phyloP scores from a whole-genome alignment of 2,797 vertebrate species.

The Coregonus sp. region DNA sequence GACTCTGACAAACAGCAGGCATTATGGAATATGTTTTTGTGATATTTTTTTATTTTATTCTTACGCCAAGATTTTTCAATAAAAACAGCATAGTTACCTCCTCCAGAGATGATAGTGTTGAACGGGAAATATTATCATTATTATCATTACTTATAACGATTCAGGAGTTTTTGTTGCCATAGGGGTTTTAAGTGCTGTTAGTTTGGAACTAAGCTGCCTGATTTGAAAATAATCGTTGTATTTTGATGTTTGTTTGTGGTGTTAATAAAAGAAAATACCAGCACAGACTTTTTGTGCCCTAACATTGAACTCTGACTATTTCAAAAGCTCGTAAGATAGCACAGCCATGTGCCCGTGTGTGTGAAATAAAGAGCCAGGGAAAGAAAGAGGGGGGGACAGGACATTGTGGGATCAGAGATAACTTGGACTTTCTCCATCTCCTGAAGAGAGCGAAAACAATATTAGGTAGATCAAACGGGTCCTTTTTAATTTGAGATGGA shows the following conservation, averaged over 20 bases:
- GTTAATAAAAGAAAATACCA: slow-evolving; percentile 7
- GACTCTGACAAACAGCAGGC: slow-evolving; percentile 1
- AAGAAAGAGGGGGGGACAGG: slow-evolving; percentile 41
- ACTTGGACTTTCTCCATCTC: slow-evolving; percentile 58
- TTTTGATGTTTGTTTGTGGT: neutral
- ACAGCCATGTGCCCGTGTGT: slow-evolving; percentile 17
- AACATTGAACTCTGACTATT: slow-evolving; percentile 55
- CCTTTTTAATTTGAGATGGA: slow-evolving; percentile 73
- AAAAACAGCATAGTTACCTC: slow-evolving; percentile 1
- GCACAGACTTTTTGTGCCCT: slow-evolving; percentile 29
- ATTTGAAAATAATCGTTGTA: neutral
- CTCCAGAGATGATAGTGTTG: slow-evolving; percentile 4
- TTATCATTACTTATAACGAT: slow-evolving; percentile 7
- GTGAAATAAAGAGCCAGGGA: slow-evolving; percentile 26
- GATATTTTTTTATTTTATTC: neutral
- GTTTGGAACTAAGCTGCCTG: slow-evolving; percentile 5
- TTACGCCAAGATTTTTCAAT: slow-evolving; percentile 3
- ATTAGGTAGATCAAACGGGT: slow-evolving; percentile 68
- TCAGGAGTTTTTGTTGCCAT: neutral
- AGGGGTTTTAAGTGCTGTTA: slow-evolving; percentile 5
- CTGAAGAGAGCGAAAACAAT: slow-evolving; percentile 66
- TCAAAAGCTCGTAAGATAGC: slow-evolving; percentile 41
- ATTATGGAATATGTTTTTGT: neutral
- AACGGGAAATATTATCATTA: slow-evolving; percentile 15
- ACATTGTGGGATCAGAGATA: slow-evolving; percentile 55